Conservation (phyloP, 2,113 vertebrate species). For the Talpa occidentalis region DNA sequence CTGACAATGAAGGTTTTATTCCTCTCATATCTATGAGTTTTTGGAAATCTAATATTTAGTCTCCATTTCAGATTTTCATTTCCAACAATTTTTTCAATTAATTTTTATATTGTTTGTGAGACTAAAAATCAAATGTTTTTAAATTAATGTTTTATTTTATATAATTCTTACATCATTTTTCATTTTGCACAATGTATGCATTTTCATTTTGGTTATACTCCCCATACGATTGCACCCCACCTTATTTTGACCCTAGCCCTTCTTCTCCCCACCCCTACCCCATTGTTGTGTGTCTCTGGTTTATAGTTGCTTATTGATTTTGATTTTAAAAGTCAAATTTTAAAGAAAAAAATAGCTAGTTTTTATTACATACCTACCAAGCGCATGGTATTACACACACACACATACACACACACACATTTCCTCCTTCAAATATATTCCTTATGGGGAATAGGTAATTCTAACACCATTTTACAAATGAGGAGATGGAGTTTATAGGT, state of each 20-base stretch:
- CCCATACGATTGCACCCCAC: too few species aligned
- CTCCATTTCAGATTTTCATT: neutral
- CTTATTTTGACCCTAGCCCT: too few species aligned
- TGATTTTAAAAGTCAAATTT: constrained; percentile 13
- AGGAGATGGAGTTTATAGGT: neutral
- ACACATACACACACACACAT: neutral
- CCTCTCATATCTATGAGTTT: neutral
- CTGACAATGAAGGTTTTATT: constrained; percentile 24
- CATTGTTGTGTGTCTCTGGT: too few species aligned
- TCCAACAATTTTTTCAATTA: neutral
- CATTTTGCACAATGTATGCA: too few species aligned
- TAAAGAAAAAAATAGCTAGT: neutral
- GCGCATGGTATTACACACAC: neutral
- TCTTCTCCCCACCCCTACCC: too few species aligned
- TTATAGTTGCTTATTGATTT: too few species aligned
- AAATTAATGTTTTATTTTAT: too few species aligned
- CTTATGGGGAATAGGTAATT: neutral
- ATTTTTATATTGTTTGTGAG: constrained; percentile 20
- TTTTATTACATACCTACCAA: neutral
- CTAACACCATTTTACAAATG: neutral
- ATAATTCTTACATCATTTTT: too few species aligned
- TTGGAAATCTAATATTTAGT: constrained; percentile 26
- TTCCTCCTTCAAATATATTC: constrained; percentile 24
- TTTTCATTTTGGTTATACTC: too few species aligned
- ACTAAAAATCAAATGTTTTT: neutral